Conservation (phyloP, 2,888 invertebrate genomes). For the Drosophila testacea region DNA sequence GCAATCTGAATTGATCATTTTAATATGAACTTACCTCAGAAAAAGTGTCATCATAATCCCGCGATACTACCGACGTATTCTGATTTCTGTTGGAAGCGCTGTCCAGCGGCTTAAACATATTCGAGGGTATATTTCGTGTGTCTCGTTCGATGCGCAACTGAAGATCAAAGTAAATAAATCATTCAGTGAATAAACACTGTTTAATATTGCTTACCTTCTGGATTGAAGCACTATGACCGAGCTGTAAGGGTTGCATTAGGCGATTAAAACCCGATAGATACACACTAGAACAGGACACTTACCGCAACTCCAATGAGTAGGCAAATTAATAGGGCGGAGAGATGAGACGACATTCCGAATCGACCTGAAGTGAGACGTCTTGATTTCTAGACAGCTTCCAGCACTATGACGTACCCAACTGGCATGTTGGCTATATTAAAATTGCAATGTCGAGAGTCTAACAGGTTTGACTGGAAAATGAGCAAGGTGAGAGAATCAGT, state of each 20-base stretch:
- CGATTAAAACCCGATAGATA: background rate
- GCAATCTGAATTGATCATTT: background rate
- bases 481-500: constrained; percentile 27
- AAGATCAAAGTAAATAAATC: background rate
- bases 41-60: background rate
- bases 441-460: constrained; percentile 8
- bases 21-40: constrained; percentile 16
- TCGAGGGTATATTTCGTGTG: constrained; percentile 53
- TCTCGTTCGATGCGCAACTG: constrained; percentile 48
- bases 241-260: constrained; percentile 11
- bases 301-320: constrained; percentile 44
- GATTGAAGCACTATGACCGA: constrained; percentile 24
- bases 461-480: constrained; percentile 48
- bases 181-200: background rate
- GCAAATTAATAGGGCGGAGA: constrained; percentile 16
- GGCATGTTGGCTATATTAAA: constrained; percentile 3
- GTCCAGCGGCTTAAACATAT: constrained; percentile 52
- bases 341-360: constrained; percentile 24
- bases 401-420: constrained; percentile 7
- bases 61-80: background rate
- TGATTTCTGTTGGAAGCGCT: background rate
- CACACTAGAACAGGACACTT: background rate
- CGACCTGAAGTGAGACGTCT: constrained; percentile 9
- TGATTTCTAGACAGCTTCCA: constrained; percentile 30
- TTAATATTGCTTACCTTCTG: constrained; percentile 29